Evolutionary conservation across 2,797 vertebrate species (phyloP), one percentile per base, ranked within the genome.

Genomic region (Acipenser oxyrinchus): DNA sequence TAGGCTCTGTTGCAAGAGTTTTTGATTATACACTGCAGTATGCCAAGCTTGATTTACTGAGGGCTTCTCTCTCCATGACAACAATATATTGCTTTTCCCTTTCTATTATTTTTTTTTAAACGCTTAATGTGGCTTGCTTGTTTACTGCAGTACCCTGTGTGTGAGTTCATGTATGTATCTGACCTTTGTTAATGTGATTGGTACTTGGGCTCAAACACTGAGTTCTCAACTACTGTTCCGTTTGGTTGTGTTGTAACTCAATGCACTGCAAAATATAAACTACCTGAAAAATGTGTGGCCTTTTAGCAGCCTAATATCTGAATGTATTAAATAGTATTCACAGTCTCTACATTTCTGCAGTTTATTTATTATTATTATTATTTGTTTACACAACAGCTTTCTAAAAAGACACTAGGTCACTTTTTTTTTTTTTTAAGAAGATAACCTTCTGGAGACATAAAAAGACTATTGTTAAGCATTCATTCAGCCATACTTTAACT

Each of bases 211-310:
- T 37, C 23, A 37, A 37, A 37, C 23, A 37, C 23, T 37, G 23
- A 37, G 23, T 37, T 4, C 4, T 37, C 23, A 37, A 37, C 23
- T 37, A 37, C 23, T 37, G 23, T 37, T 37, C 18, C 48, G 65
- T 66, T 48, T 61, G 1, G 75, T 69, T 67, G 62, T 79, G 78
- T 74, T 68, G 68, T 74, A 63, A 72, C 68, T 81, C 71, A 76
- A 69, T 70, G 72, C 76, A 79, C 68, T 18, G 10, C 76, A 78
- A 83, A 71, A 79, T 79, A 82, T 81, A 67, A 62, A 51, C n/a
- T 52, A 82, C 75, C 70, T 83, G 62, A 83, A 73, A 77, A 73
- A 23, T 78, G 48, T 64, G 81, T 83, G 84, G 83, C 85, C 88
- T 91, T 89, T 88, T 78, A 79, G 77, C 83, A 84, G 78, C 74